A percentile compares a stretch with the other conserved stretches of the same genome.
Evolutionary conservation across 2,113 vertebrate species (phyloP).

Genomic region (Pleuronectes platessa): DNA sequence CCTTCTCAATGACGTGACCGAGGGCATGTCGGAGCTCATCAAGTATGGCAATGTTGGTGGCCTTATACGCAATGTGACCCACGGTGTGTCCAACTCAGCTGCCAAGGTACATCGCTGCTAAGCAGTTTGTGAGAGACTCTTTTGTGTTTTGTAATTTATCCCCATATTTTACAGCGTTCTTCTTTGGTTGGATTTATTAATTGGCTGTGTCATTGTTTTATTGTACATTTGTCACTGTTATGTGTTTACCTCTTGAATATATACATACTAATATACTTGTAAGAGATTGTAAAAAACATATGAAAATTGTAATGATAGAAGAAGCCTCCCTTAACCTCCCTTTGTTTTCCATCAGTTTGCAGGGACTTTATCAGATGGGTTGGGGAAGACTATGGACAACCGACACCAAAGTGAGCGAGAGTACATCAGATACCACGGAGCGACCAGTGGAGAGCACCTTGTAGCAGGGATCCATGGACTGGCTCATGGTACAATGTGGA

Average conservation of each 20-base stretch:
- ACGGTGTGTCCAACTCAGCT: conserved; percentile 97
- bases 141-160: background rate
- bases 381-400: conserved; percentile 98
- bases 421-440: conserved; percentile 96
- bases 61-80: conserved; percentile 95
- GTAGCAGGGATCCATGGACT: conserved; percentile 97
- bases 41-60: conserved; percentile 96
- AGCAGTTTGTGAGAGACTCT: background rate
- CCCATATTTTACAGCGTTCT: background rate
- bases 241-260: too few species aligned
- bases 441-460: conserved; percentile 95
- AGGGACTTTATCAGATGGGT: conserved; percentile 93
- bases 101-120: conserved; percentile 87
- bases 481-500: conserved; percentile 87
- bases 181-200: background rate
- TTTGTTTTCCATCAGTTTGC: conserved; percentile 85
- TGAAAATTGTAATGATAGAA: background rate
- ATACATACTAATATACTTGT: too few species aligned
- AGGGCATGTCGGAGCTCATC: conserved; percentile 94
- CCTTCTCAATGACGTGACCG: conserved; percentile 93
- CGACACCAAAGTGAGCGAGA: conserved; percentile 95
- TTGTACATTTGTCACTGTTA: too few species aligned
- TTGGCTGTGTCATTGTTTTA: too few species aligned
- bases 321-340: background rate
- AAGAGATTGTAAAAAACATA: too few species aligned